These are phyloP conservation scores for Drosophila watanabei DNA, from an alignment of 1,140 invertebrate species.

Conservation along the genomic window DNA sequence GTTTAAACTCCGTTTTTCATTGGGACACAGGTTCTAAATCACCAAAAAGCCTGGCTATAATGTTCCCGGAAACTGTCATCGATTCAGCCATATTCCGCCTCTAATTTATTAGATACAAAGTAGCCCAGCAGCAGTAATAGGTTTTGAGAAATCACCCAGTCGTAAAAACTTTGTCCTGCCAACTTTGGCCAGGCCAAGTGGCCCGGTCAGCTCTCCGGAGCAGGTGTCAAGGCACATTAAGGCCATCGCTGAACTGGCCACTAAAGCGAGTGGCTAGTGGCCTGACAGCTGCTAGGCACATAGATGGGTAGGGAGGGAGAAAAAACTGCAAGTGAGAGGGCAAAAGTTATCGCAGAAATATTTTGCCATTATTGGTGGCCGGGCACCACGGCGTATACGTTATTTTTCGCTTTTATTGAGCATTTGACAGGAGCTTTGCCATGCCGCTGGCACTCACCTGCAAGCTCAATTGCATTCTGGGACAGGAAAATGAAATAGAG, in stretches of 20 bases:
- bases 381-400: constrained; percentile 34
- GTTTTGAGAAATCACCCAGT: constrained; percentile 9
- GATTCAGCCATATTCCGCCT: constrained; percentile 7
- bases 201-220: constrained; percentile 11
- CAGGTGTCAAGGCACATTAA: constrained; percentile 69
- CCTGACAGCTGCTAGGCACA: constrained; percentile 29
- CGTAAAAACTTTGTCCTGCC: constrained; percentile 31
- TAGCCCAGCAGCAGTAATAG: not conserved
- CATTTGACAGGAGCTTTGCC: constrained; percentile 33
- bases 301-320: constrained; percentile 7
- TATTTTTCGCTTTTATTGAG: constrained; percentile 37
- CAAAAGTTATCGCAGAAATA: constrained; percentile 27
- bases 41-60: constrained; percentile 2
- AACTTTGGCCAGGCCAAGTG: constrained; percentile 21
- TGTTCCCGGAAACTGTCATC: constrained; percentile 6
- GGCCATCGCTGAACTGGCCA: constrained; percentile 42
- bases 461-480: constrained; percentile 7
- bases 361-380: constrained; percentile 22
- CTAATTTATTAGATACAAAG: constrained; percentile 32
- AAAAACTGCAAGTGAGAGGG: constrained; percentile 4
- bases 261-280: constrained; percentile 11
- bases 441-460: not conserved
- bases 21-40: not conserved
- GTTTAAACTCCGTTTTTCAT: constrained; percentile 15
- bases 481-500: not conserved